Evolutionary conservation across 2,888 invertebrate species (phyloP), one percentile per base, ranked within the genome.

Genomic region (Hemistola chrysoprasaria): DNA sequence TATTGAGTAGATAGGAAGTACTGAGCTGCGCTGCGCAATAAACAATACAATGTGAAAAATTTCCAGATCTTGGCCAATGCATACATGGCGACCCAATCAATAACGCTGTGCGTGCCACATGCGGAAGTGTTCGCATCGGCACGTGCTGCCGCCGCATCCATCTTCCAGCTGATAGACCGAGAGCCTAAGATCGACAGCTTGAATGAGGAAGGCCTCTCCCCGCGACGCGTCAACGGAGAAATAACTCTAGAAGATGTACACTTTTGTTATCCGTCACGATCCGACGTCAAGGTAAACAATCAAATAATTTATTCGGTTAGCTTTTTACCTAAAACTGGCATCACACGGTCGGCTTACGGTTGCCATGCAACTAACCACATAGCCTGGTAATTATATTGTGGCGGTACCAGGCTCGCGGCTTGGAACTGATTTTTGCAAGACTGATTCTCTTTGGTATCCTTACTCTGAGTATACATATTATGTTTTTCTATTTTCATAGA

Each of bases 261-360:
- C 56, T 97, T 97, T 66, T 90, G 90, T 33, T 97, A 97, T 71
- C 97, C 97, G 0, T 92, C 95, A 0, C 79, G 97, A 31, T 91
- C 92, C 8, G 93, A 95, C 56, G 92, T 94, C 0, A 90, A 91
- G 81, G 93, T 93, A 67, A 44, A 25, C 0, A 7, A n/a, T 5
- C 30, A 22, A 6, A 31, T n/a, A n/a, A n/a, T n/a, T n/a, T n/a
- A n/a, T n/a, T n/a, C n/a, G n/a, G n/a, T n/a, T n/a, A n/a, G n/a
- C n/a, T n/a, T n/a, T n/a, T n/a, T n/a, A n/a, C n/a, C n/a, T n/a
- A n/a, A n/a, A n/a, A n/a, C n/a, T n/a, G n/a, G n/a, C n/a, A n/a
- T n/a, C n/a, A n/a, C n/a, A n/a, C n/a, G n/a, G n/a, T n/a, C n/a
- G n/a, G n/a, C n/a, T n/a, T n/a, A n/a, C n/a, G n/a, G n/a, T n/a